Evolutionary conservation across 2,797 vertebrate species (phyloP), one percentile per base, ranked within the genome.

Genomic region (Myioborus melanocephalus): DNA sequence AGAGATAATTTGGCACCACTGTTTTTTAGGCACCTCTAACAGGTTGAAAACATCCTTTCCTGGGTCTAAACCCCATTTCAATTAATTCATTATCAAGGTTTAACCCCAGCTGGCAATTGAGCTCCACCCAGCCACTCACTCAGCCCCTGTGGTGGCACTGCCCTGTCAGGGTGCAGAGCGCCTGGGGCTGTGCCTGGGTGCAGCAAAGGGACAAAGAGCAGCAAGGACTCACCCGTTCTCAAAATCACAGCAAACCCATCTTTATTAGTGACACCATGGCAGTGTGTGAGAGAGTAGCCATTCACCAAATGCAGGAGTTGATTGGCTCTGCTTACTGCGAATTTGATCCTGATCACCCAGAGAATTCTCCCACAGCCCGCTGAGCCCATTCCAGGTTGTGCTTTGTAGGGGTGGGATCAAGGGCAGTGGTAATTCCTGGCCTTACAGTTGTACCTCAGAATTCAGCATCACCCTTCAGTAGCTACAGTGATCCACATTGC

Each of bases 51-150:
- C 8, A 57, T 17, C 47, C 23, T 6, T 83, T 65, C 34, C 34
- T 66, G 56, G 27, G 16, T 43, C 19, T 52, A 55, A 83, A 49
- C 8, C 8, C 11, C 41, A 10, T 35, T 46, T 35, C 21, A 57
- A 13, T 78, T 2, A 35, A 50, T 39, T 81, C 37, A 28, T 5
- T 64, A 41, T 19, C 1, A 0, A 19, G 5, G 21, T 66, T 90
- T 55, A 70, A 70, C 10, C 26, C 14, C 46, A 47, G 10, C 28
- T 5, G 3, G 47, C 26, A 79, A 1, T 12, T 8, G 6, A 50
- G 16, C 35, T 19, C 24, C 53, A 17, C 17, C 0, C 9, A 63
- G 24, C 12, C 26, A 0, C n/a, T 64, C 1, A 0, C 41, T 46
- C 28, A 24, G 5, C 22, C 6, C 21, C 47, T 1, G 3, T 8